Conservation (phyloP, 2,797 vertebrate genomes). For the Acrossocheilus fasciatus region DNA sequence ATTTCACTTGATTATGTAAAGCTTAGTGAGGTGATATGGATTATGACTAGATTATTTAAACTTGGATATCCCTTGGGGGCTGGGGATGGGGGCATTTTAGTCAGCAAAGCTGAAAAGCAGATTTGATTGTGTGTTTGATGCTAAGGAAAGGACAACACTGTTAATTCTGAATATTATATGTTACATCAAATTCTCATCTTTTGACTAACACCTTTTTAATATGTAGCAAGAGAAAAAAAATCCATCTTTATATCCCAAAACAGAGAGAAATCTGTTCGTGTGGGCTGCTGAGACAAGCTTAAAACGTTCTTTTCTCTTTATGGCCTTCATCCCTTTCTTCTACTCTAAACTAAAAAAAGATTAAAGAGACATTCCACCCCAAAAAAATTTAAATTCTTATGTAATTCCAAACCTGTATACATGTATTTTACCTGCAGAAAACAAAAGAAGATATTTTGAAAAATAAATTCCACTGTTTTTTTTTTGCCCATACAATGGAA, state of each 20-base stretch:
- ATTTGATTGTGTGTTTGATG: constrained; percentile 36
- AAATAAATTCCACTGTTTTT: neutral
- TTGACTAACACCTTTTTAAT: constrained; percentile 1
- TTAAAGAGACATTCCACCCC: neutral
- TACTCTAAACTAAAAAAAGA: neutral
- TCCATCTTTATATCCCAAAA: neutral
- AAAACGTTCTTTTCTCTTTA: neutral
- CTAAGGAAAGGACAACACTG: constrained; percentile 18
- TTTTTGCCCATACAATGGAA: neutral
- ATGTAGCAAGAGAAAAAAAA: neutral
- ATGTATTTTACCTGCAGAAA: too few relatives aligned
- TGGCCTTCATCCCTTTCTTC: neutral
- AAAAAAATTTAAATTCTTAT: neutral
- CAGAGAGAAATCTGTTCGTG: neutral
- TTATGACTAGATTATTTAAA: constrained; percentile 58
- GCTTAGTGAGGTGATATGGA: constrained; percentile 59
- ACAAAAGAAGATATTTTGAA: too few relatives aligned
- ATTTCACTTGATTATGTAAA: constrained; percentile 67
- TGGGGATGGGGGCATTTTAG: constrained; percentile 24
- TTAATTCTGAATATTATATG: constrained; percentile 15
- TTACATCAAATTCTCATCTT: neutral
- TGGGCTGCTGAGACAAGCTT: neutral
- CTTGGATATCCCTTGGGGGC: constrained; percentile 33
- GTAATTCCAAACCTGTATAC: too few relatives aligned
- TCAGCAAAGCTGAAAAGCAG: constrained; percentile 45